Evolutionary conservation across 2,113 vertebrate species (phyloP).

Genomic region (Cynopterus brachyotis): DNA sequence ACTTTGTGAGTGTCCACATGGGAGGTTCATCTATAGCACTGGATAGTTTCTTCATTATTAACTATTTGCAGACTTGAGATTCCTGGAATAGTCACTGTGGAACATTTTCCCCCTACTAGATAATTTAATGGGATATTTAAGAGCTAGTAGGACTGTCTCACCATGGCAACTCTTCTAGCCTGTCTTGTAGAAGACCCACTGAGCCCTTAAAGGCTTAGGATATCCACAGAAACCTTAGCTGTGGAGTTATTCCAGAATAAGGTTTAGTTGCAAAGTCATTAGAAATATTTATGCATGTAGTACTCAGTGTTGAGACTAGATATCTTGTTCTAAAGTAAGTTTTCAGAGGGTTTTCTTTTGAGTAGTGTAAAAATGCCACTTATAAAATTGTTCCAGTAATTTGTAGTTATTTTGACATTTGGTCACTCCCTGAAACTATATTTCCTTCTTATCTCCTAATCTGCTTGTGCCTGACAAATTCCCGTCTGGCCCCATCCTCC

Average conservation of each 20-base stretch:
- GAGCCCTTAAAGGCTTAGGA: not conserved
- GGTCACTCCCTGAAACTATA: not conserved
- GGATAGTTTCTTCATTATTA: not conserved
- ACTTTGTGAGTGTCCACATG: not conserved
- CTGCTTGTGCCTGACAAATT: not conserved
- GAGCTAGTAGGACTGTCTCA: not conserved
- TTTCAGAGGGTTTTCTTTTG: not conserved
- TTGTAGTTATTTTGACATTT: not conserved
- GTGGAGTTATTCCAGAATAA: constrained; percentile 6
- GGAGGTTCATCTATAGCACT: not conserved
- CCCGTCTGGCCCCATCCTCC: not conserved
- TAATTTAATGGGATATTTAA: constrained; percentile 16
- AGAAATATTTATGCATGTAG: not conserved
- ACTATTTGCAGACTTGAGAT: not conserved
- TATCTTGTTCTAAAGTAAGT: constrained; percentile 29
- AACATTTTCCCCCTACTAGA: not conserved
- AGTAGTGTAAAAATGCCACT: not conserved
- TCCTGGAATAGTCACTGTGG: not conserved
- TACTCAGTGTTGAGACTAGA: not conserved
- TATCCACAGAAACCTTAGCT: not conserved
- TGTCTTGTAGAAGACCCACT: not conserved
- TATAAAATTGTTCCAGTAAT: constrained; percentile 16
- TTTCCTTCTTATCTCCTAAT: not conserved
- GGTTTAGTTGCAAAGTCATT: not conserved
- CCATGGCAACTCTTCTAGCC: not conserved